Evolutionary conservation across 2,113 vertebrate genomes (phyloP).

Genomic region (Hoplias malabaricus): DNA sequence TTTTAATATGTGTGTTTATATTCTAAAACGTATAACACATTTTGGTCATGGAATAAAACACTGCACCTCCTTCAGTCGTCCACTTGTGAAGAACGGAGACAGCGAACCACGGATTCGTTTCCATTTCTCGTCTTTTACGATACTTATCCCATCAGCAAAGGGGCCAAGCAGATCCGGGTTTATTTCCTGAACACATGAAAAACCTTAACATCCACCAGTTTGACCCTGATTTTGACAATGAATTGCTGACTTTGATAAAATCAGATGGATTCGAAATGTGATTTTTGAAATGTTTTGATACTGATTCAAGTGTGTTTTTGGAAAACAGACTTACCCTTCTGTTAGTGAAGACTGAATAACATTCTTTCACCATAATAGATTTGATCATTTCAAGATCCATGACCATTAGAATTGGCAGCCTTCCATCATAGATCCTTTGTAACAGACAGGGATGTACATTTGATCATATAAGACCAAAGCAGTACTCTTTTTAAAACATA

Average conservation of each 20-base stretch:
- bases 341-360: slow-evolving; percentile 74
- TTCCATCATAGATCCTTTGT: slow-evolving; percentile 74
- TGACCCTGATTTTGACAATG: too few species aligned
- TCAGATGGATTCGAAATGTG: too few species aligned
- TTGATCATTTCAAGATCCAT: slow-evolving; percentile 74
- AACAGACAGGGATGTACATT: not conserved
- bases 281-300: too few species aligned
- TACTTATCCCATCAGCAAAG: slow-evolving; percentile 59
- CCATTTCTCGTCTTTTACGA: slow-evolving; percentile 72
- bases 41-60: not conserved
- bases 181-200: not conserved
- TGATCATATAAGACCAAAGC: not conserved
- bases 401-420: slow-evolving; percentile 66
- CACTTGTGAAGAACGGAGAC: slow-evolving; percentile 77
- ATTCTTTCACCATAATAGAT: slow-evolving; percentile 79
- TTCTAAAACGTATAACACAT: not conserved
- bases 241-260: too few species aligned
- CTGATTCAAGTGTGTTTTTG: too few species aligned
- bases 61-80: slow-evolving; percentile 73
- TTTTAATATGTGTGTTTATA: too few species aligned
- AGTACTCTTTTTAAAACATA: not conserved
- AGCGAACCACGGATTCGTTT: slow-evolving; percentile 70
- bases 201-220: too few species aligned
- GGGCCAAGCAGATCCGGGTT: slow-evolving; percentile 6
- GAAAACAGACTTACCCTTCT: slow-evolving; percentile 64